These are phyloP conservation scores for Pteromalus puparum DNA, from an alignment of 1,140 invertebrate species.

Conservation along the genomic window DNA sequence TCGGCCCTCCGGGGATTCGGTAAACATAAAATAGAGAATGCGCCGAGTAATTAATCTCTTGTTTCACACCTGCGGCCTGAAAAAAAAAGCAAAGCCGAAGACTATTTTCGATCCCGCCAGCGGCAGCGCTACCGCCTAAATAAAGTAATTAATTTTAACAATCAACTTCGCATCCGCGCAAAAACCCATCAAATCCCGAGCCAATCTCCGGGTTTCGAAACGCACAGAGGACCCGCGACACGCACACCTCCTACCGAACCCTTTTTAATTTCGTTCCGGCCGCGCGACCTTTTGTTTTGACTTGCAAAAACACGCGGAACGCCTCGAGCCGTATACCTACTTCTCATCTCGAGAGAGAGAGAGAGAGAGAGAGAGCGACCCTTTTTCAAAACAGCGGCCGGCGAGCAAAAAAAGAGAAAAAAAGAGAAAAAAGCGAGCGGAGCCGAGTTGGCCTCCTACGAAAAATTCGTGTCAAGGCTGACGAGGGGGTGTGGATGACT, in stretches of 20 bases:
- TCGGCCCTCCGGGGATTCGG: neutral
- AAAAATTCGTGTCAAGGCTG: slow-evolving; percentile 28
- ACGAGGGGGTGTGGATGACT: neutral
- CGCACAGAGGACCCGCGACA: neutral
- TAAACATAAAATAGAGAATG: neutral
- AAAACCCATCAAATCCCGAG: neutral
- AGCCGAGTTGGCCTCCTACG: neutral
- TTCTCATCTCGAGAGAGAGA: too few species aligned
- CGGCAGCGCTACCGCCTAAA: neutral
- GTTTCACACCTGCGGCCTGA: neutral
- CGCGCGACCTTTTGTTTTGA: slow-evolving; percentile 24
- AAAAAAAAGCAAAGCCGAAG: neutral
- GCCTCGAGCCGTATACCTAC: neutral
- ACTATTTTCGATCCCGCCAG: neutral
- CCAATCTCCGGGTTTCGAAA: neutral
- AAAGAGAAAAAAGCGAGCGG: neutral
- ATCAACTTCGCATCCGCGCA: neutral
- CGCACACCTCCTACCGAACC: neutral
- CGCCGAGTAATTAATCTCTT: neutral
- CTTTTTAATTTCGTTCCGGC: slow-evolving; percentile 23
- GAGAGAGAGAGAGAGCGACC: too few species aligned
- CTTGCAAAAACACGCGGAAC: slow-evolving; percentile 10
- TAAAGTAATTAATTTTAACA: slow-evolving; percentile 5
- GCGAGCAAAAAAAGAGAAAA: neutral
- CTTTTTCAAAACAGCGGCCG: neutral